These are phyloP conservation scores for Chelonus insularis DNA, from an alignment of 1,140 invertebrate species.

Conservation along the genomic window DNA sequence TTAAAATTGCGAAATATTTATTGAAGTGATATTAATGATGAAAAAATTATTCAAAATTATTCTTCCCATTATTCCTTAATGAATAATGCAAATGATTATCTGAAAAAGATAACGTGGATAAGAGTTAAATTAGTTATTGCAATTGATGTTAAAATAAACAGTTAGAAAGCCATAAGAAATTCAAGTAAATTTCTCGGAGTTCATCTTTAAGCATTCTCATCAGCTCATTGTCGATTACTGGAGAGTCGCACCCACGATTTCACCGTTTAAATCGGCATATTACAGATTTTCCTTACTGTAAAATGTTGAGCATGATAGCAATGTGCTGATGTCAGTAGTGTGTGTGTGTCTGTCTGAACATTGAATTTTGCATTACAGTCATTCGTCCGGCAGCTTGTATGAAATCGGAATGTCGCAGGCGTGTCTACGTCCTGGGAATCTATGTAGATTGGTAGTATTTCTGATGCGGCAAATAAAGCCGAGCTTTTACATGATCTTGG, in stretches of 20 bases:
- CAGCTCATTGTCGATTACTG: not conserved
- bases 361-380: not conserved
- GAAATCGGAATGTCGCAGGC: conserved; percentile 20
- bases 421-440: conserved; percentile 25
- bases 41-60: too few species aligned
- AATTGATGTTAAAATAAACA: too few species aligned
- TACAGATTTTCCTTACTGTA: conserved; percentile 14
- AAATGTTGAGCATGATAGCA: conserved; percentile 11
- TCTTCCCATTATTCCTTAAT: too few species aligned
- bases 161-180: too few species aligned
- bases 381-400: not conserved
- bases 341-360: too few species aligned
- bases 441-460: not conserved
- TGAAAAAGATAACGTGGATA: too few species aligned
- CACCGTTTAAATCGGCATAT: conserved; percentile 24
- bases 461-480: not conserved
- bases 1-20: too few species aligned
- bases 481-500: conserved; percentile 11
- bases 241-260: conserved; percentile 24
- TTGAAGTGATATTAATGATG: too few species aligned
- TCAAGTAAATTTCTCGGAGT: too few species aligned
- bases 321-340: conserved; percentile 6
- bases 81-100: too few species aligned
- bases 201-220: not conserved
- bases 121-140: too few species aligned